Evolutionary conservation across 2,888 invertebrate species (phyloP), one percentile per base, ranked within the genome.

Genomic region (Spilarctia lutea): DNA sequence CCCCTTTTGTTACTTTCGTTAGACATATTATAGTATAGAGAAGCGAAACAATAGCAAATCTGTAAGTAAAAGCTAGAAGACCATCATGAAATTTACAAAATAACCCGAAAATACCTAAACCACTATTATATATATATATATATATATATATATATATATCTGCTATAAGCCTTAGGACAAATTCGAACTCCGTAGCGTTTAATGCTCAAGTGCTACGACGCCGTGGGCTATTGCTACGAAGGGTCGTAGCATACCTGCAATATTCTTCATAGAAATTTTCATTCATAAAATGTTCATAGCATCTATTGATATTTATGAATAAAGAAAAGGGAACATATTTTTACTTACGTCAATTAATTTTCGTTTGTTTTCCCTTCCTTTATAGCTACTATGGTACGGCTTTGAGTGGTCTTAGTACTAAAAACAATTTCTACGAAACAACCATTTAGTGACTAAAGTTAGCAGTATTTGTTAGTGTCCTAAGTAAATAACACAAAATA

Each of bases 221-320:
- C 89, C 89, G 91, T 92, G 92, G 90, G 88, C 89, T 73, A 85
- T 81, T 83, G 88, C 89, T 92, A 89, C 90, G 88, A 8, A 52
- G 48, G 82, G 81, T 77, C 85, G 56, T 10, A 72, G 71, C 73
- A 81, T 83, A 81, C 77, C 72, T 70, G 65, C n/a, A 35, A 83
- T 79, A 69, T 56, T 39, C n/a, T 35, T n/a, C 24, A 24, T 35
- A 35, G 33, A 68, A 69, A n/a, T 6, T 27, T 66, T 66, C 65
- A 39, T 66, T 66, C 65, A n/a, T 39, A 16, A 35, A 39, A 39
- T 13, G 18, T 39, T 39, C 35, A 66, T 11, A 13, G n/a, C 13
- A n/a, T 33, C 24, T 82, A 76, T 75, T 39, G 65, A 39, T 74
- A 79, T 77, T 83, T 80, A 75, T 81, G 74, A 69, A 76, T 18